phyloP scores from a whole-genome alignment of 2,888 invertebrate genomes.

The Tanypteryx hageni region DNA sequence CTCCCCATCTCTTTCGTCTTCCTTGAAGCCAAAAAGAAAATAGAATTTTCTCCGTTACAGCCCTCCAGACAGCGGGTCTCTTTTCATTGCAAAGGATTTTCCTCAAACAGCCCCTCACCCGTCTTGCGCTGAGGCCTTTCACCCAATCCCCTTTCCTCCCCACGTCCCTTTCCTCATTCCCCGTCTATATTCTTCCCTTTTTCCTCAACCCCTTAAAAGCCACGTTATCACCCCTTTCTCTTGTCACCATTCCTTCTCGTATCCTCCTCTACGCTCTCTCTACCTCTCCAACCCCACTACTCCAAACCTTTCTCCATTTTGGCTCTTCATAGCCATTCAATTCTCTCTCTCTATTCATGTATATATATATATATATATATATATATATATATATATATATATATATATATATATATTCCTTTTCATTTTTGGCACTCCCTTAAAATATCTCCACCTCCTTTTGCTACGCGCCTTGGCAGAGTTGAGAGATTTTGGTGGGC shows the following conservation, averaged over 20 bases:
- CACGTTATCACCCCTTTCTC: neutral
- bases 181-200: too few relatives aligned
- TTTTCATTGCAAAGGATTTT: neutral
- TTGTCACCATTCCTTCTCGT: neutral
- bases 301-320: neutral
- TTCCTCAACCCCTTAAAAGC: too few relatives aligned
- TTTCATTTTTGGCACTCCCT: constrained; percentile 41
- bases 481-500: constrained; percentile 7
- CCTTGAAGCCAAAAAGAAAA: neutral
- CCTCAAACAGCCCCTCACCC: neutral
- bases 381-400: constrained; percentile 3
- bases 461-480: constrained; percentile 19
- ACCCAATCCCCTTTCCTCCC: neutral
- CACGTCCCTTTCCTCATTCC: too few relatives aligned
- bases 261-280: neutral
- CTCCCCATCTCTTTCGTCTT: neutral
- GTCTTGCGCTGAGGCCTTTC: neutral
- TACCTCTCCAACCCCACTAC: neutral
- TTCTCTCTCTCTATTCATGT: neutral
- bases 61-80: constrained; percentile 51
- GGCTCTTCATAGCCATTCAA: neutral
- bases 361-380: neutral
- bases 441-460: neutral
- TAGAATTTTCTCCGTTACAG: constrained; percentile 6
- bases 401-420: neutral